These are phyloP conservation scores for Megathymus violae DNA, from an alignment of 1,140 invertebrate genomes.

Conservation along the genomic window DNA sequence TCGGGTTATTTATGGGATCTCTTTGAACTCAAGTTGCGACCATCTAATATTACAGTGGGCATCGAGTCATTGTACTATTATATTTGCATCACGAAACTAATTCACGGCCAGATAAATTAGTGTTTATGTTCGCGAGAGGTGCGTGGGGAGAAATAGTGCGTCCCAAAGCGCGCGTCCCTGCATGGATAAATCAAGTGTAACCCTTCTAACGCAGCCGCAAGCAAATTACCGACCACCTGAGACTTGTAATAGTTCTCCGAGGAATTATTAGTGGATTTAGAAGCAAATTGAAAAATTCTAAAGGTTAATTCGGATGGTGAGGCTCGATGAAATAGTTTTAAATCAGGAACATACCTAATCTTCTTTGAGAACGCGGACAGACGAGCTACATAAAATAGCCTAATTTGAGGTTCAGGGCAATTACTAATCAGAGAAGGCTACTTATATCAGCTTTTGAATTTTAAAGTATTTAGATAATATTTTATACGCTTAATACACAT, in stretches of 20 bases:
- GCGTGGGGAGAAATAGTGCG: slow-evolving; percentile 52
- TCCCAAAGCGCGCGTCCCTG: slow-evolving; percentile 66
- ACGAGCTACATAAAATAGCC: no score
- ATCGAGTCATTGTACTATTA: background rate
- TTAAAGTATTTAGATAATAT: no score
- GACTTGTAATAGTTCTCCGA: slow-evolving; percentile 74
- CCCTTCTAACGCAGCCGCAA: slow-evolving; percentile 66
- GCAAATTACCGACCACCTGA: slow-evolving; percentile 80
- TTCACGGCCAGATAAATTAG: slow-evolving; percentile 58
- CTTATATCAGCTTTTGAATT: no score
- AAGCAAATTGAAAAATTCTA: slow-evolving; percentile 18
- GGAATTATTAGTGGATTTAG: slow-evolving; percentile 56
- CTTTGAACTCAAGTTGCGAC: no score
- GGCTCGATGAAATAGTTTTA: no score
- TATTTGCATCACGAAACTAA: slow-evolving; percentile 36
- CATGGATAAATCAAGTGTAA: slow-evolving; percentile 73
- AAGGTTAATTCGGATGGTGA: no score
- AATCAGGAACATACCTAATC: no score
- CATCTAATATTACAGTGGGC: background rate
- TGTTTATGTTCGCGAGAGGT: slow-evolving; percentile 49
- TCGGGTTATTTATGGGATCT: no score
- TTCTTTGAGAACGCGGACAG: no score
- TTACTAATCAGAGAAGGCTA: no score
- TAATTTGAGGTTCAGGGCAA: no score
- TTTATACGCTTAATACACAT: no score